Evolutionary conservation across 2,113 vertebrate species (phyloP).

Genomic region (Ellobius talpinus): DNA sequence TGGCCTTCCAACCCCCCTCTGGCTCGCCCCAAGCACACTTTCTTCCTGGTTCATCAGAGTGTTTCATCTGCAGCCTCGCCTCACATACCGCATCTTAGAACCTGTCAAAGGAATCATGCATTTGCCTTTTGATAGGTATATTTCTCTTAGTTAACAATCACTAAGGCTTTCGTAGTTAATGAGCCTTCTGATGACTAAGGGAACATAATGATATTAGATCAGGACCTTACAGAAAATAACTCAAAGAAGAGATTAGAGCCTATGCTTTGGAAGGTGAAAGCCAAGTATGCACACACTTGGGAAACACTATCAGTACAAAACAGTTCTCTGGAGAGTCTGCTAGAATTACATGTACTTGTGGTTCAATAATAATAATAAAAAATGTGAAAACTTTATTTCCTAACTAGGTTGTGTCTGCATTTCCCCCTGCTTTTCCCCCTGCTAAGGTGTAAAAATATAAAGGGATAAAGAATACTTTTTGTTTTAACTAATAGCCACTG

Average conservation of each 20-base stretch:
- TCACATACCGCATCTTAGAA: neutral
- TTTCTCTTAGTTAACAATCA: slow-evolving; percentile 11
- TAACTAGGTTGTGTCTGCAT: neutral
- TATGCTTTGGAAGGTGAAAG: slow-evolving; percentile 17
- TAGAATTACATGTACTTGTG: slow-evolving; percentile 11
- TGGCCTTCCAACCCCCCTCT: neutral
- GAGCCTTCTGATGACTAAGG: neutral
- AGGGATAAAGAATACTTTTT: neutral
- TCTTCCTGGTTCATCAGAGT: neutral
- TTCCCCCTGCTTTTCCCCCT: neutral
- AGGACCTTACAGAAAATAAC: neutral
- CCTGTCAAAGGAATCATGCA: neutral
- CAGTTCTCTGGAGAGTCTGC: slow-evolving; percentile 4
- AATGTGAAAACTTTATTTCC: neutral
- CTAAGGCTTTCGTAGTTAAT: neutral
- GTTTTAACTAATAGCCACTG: neutral
- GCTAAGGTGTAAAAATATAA: neutral
- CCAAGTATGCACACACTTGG: neutral
- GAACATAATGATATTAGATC: slow-evolving; percentile 3
- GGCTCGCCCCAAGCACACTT: neutral
- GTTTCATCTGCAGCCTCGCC: neutral
- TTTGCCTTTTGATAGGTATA: neutral
- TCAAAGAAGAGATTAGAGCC: neutral
- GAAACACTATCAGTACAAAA: neutral
- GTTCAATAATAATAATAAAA: too few species aligned